Evolutionary conservation across 2,797 vertebrate species (phyloP).

Genomic region (Poeciliopsis paucimaculata): DNA sequence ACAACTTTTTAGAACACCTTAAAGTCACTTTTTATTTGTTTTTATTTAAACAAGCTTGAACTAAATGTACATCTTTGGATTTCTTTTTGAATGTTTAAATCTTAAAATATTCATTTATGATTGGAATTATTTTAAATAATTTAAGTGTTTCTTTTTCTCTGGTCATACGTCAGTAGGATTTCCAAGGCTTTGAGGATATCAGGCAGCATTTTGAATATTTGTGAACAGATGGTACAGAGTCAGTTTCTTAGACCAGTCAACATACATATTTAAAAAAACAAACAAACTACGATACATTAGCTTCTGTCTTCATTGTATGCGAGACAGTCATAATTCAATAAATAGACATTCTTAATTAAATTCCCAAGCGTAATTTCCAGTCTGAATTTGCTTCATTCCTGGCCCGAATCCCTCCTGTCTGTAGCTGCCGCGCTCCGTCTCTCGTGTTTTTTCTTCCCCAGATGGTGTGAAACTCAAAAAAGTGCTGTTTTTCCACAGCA

Average conservation of each 20-base stretch:
- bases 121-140: background rate
- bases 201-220: background rate
- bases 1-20: background rate
- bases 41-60: background rate
- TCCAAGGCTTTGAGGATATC: background rate
- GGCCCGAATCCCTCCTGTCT: slow-evolving; percentile 23
- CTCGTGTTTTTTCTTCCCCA: slow-evolving; percentile 37
- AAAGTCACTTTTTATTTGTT: background rate
- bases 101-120: background rate
- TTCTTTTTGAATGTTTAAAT: background rate
- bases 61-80: background rate
- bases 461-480: slow-evolving; percentile 71
- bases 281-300: background rate
- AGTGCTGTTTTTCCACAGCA: slow-evolving; percentile 61
- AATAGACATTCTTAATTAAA: slow-evolving; percentile 21
- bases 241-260: background rate
- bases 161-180: background rate
- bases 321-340: slow-evolving; percentile 4
- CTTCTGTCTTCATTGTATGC: background rate
- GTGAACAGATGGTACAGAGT: background rate
- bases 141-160: background rate
- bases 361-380: slow-evolving; percentile 6
- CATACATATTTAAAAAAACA: background rate
- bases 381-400: slow-evolving; percentile 30
- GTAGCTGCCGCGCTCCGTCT: slow-evolving; percentile 3